Conservation (phyloP, 1,140 invertebrate species). For the Drosophila pectinifera region DNA sequence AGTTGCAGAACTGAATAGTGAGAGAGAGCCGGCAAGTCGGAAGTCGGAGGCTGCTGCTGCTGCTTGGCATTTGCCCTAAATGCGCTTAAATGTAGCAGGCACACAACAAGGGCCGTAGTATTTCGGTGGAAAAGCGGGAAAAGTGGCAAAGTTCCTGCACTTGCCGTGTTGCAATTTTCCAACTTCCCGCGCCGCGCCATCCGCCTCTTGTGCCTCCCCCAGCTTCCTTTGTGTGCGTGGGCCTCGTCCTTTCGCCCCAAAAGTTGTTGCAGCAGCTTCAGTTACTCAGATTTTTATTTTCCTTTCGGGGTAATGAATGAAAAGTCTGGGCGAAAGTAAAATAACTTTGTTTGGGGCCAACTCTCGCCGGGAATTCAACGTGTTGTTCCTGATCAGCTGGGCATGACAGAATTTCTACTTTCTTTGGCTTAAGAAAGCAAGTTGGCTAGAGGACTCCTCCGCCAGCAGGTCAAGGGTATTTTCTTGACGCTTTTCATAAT, state of each 20-base stretch:
- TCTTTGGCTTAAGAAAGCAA: constrained; percentile 12
- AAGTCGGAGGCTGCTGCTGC: constrained; percentile 15
- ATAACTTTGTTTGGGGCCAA: constrained; percentile 33
- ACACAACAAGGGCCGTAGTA: constrained; percentile 26
- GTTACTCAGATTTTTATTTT: constrained; percentile 3
- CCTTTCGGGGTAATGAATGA: constrained; percentile 38
- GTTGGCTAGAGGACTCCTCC: not conserved
- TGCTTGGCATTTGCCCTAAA: constrained; percentile 72
- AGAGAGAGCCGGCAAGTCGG: constrained; percentile 3
- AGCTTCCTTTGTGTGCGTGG: constrained; percentile 25
- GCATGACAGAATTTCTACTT: constrained; percentile 25
- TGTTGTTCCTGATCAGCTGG: constrained; percentile 44
- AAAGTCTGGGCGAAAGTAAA: constrained; percentile 34
- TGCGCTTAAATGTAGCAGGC: constrained; percentile 71
- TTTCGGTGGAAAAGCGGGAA: constrained; percentile 20
- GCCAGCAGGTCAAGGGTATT: constrained; percentile 34
- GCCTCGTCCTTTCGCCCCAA: constrained; percentile 1
- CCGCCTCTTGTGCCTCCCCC: no score
- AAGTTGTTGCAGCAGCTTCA: constrained; percentile 36
- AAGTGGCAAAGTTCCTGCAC: constrained; percentile 45
- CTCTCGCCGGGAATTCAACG: constrained; percentile 21
- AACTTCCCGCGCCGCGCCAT: constrained; percentile 6
- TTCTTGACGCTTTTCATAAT: constrained; percentile 19
- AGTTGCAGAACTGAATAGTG: constrained; percentile 1
- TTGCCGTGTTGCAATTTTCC: constrained; percentile 49